These are phyloP conservation scores for Clistopyga incitator DNA, from an alignment of 2,888 invertebrate genomes.

Conservation along the genomic window DNA sequence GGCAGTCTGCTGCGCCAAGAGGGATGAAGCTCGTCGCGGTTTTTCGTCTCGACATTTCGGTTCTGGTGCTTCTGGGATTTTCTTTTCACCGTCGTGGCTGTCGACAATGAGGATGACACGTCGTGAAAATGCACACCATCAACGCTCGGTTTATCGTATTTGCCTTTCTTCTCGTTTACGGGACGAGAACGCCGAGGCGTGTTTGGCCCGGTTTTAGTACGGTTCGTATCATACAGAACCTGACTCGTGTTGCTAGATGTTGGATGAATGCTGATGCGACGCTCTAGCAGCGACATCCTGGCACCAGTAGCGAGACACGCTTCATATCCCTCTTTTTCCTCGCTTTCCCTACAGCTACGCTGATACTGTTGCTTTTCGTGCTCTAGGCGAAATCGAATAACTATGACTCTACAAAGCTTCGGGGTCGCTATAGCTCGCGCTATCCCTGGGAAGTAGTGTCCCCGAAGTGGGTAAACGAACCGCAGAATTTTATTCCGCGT, in stretches of 20 bases:
- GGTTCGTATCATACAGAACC: conserved; percentile 44
- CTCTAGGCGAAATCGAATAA: conserved; percentile 23
- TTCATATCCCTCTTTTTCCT: conserved; percentile 2
- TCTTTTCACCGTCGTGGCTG: background rate
- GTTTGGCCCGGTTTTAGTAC: conserved; percentile 39
- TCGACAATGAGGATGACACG: conserved; percentile 28
- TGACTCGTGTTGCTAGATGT: conserved; percentile 13
- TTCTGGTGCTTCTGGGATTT: conserved; percentile 4
- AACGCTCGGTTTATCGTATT: conserved; percentile 59
- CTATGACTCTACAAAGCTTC: conserved; percentile 9
- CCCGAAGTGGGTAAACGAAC: conserved; percentile 12
- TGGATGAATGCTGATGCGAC: conserved; percentile 66
- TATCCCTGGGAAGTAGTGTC: background rate
- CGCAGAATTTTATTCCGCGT: conserved; percentile 30
- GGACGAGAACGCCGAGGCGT: conserved; percentile 45
- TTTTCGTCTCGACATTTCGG: background rate
- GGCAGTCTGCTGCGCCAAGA: background rate
- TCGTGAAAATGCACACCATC: conserved; percentile 44
- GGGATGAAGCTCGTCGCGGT: background rate
- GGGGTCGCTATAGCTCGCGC: conserved; percentile 9
- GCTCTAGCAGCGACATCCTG: conserved; percentile 46
- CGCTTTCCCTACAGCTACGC: background rate
- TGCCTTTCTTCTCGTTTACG: conserved; percentile 39
- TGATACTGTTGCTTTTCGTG: conserved; percentile 1
- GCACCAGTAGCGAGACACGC: conserved; percentile 13